Percentiles rank a stretch among this genome's conserved stretches.
phyloP scores from a whole-genome alignment of 2,888 invertebrate species.

The Acronicta psi region DNA sequence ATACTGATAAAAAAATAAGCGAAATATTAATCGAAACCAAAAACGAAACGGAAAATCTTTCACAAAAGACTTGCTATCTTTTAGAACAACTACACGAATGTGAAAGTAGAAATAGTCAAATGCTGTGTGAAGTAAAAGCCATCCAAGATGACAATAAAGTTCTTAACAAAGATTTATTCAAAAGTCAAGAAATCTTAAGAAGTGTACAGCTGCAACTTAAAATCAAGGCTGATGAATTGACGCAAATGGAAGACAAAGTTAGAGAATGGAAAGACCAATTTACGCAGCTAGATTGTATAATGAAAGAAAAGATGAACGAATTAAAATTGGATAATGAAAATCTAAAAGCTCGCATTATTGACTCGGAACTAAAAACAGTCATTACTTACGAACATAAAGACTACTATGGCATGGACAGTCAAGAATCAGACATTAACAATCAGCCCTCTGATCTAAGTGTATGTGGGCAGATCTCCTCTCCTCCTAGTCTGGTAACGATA shows the following conservation, averaged over 20 bases:
- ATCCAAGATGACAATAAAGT: slow-evolving; percentile 59
- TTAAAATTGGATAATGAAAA: slow-evolving; percentile 68
- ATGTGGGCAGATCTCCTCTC: slow-evolving; percentile 58
- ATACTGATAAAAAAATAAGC: slow-evolving; percentile 48
- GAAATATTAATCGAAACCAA: slow-evolving; percentile 57
- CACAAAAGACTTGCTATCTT: slow-evolving; percentile 61
- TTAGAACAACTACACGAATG: slow-evolving; percentile 56
- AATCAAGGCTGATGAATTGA: slow-evolving; percentile 68
- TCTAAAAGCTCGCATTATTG: slow-evolving; percentile 59
- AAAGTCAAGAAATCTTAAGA: slow-evolving; percentile 63
- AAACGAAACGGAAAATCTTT: slow-evolving; percentile 62
- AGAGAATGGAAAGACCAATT: slow-evolving; percentile 70
- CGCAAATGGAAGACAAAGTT: slow-evolving; percentile 67
- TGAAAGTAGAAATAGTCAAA: slow-evolving; percentile 55
- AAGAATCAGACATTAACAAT: slow-evolving; percentile 15
- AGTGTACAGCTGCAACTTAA: slow-evolving; percentile 67
- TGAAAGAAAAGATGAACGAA: slow-evolving; percentile 68
- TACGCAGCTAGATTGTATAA: slow-evolving; percentile 58
- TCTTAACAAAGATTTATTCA: slow-evolving; percentile 61
- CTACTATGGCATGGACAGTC: slow-evolving; percentile 25
- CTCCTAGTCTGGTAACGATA: slow-evolving; percentile 76
- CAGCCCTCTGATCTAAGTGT: slow-evolving; percentile 18
- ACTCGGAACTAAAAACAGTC: slow-evolving; percentile 24
- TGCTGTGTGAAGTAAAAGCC: slow-evolving; percentile 57
- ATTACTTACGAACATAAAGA: slow-evolving; percentile 29